Conservation (phyloP, 2,888 invertebrate genomes). For the Phanerotoma sp. region DNA sequence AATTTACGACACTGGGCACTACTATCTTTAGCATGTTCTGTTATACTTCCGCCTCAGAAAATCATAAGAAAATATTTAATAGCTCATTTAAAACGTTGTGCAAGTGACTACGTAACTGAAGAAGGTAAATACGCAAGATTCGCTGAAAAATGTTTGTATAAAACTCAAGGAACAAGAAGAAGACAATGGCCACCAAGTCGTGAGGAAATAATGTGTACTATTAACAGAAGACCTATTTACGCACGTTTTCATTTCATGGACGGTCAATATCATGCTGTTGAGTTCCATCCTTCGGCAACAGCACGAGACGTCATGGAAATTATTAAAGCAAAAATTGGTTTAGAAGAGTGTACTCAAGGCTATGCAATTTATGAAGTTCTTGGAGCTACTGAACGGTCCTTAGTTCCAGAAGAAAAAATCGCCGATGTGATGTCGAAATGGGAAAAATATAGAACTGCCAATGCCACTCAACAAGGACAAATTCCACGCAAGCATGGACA, state of each 20-base stretch:
- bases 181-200: conserved; percentile 89
- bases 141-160: conserved; percentile 81
- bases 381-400: conserved; percentile 81
- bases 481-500: conserved; percentile 61
- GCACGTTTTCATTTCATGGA: conserved; percentile 91
- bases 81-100: conserved; percentile 85
- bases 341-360: conserved; percentile 75
- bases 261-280: conserved; percentile 91
- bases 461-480: conserved; percentile 57
- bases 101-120: conserved; percentile 84
- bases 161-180: conserved; percentile 73
- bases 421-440: conserved; percentile 95
- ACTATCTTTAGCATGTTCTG: conserved; percentile 75
- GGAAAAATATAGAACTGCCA: conserved; percentile 82
- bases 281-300: conserved; percentile 92
- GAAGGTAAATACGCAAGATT: conserved; percentile 94
- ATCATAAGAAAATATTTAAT: conserved; percentile 83
- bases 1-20: conserved; percentile 92
- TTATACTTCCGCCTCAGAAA: conserved; percentile 85
- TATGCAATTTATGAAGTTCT: conserved; percentile 93
- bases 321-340: conserved; percentile 86
- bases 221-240: conserved; percentile 86
- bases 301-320: conserved; percentile 86
- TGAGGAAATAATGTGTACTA: conserved; percentile 90
- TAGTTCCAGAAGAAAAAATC: conserved; percentile 83